Conservation (phyloP, 2,797 vertebrate species). For the Gallinago nigripennis region DNA sequence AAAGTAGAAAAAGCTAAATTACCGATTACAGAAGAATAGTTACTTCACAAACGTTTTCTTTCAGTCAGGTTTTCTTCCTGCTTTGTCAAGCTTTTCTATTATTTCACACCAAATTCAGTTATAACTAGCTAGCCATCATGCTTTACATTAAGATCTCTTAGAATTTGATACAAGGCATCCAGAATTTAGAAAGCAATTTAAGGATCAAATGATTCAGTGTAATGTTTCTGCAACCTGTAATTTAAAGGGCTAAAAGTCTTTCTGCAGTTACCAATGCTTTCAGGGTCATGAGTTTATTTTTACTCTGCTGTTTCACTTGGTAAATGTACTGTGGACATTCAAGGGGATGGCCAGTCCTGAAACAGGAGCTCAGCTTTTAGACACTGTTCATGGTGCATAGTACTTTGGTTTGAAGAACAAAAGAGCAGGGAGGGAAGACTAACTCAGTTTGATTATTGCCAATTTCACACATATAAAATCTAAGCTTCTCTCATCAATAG, state of each 20-base stretch:
- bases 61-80: not conserved
- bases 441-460: not conserved
- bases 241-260: conserved; percentile 33
- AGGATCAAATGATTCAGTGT: conserved; percentile 22
- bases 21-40: not conserved
- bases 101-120: not conserved
- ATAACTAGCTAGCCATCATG: not conserved
- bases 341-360: not conserved
- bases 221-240: conserved; percentile 31
- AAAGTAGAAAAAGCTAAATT: not conserved
- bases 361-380: not conserved
- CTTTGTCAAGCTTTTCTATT: not conserved
- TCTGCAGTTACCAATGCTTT: not conserved
- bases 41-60: not conserved
- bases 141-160: not conserved
- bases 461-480: not conserved
- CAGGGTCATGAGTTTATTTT: conserved; percentile 10
- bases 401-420: not conserved
- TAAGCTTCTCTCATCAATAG: not conserved
- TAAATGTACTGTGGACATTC: not conserved
- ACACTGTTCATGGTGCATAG: not conserved
- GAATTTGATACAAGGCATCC: not conserved
- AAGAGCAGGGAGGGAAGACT: not conserved
- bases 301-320: conserved; percentile 4
- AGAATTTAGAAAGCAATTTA: conserved; percentile 38